Base-by-base conservation (phyloP, 2,888 invertebrate species). In the Pyralis farinalis region DNA sequence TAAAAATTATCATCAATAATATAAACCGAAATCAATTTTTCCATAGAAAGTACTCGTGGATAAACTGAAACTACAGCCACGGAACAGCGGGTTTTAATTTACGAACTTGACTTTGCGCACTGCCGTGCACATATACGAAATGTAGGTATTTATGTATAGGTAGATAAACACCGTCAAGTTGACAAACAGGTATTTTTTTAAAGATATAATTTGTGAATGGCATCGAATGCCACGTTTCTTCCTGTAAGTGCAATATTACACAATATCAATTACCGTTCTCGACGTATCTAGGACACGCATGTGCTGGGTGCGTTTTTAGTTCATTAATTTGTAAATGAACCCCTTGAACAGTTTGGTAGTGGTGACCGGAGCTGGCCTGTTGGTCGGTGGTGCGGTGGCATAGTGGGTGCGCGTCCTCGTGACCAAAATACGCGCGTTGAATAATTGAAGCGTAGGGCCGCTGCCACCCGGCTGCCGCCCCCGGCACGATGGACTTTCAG, bases 401-500 rank as follows among this genome's bases (percentile, higher is more conserved):
- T 37, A 44, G 43, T 46, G 55, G 54, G 53, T 61, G 53, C 49
- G 43, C 68, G 84, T 73, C 83, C 83, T 77, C 83, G 78, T 82
- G 81, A 81, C 85, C 81, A 84, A 83, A 86, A 84, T 86, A 86
- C 80, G 71, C 64, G 68, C 58, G 58, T 56, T 86, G 84, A 86
- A 86, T 87, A 75, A 86, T 86, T 82, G 71, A 86, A 72, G 63
- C 58, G 55, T 46, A 50, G 55, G 56, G 56, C 59, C 51, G 55
- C 67, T 54, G 51, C 70, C 71, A 58, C 70, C 63, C 46, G 16
- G 3, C 16, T 16, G 49, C 58, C 48, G 44, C 52, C 49, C 52
- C 56, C 49, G 54, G 46, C 50, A 4, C 16, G 16, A 2, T 58
- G 49, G 47, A 69, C 67, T 67, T 68, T 71, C 59, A 71, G 64